Conservation (phyloP, 2,797 vertebrate species). For the Alcedo atthis region DNA sequence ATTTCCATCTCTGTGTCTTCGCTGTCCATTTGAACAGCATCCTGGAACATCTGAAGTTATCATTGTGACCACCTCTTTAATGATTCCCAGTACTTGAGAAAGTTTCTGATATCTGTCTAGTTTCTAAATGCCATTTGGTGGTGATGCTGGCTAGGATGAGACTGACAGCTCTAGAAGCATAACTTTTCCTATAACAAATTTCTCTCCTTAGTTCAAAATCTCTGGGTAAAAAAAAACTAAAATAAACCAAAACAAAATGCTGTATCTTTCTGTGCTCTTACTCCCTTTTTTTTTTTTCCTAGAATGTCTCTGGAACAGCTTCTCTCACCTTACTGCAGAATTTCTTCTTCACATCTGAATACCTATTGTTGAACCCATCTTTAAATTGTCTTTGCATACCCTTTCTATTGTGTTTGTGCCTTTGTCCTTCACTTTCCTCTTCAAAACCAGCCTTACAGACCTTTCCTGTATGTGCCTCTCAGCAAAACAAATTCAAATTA, state of each 20-base stretch:
- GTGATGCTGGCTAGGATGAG: not conserved
- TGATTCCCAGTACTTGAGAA: not conserved
- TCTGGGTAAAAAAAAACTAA: not conserved
- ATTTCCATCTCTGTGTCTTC: not conserved
- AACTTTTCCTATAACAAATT: not conserved
- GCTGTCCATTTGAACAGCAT: not conserved
- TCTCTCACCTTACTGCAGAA: not conserved
- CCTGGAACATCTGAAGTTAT: not conserved
- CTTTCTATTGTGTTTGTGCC: not conserved
- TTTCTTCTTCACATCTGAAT: not conserved
- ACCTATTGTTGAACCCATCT: not conserved
- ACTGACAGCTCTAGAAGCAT: not conserved
- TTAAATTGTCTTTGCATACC: not conserved
- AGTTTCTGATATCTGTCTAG: not conserved
- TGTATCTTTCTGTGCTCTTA: not conserved
- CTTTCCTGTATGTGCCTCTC: not conserved
- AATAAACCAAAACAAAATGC: too few species aligned
- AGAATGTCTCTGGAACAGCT: not conserved
- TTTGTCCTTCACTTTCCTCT: not conserved
- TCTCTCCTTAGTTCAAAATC: not conserved
- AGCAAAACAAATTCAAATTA: not conserved
- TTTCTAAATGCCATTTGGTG: not conserved
- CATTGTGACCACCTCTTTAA: not conserved
- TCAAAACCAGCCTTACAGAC: not conserved
- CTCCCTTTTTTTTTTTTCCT: not conserved